A percentile compares a stretch with the other conserved stretches of the same genome.
Conservation (phyloP, 2,797 vertebrate species). For the Acipenser transmontanus region DNA sequence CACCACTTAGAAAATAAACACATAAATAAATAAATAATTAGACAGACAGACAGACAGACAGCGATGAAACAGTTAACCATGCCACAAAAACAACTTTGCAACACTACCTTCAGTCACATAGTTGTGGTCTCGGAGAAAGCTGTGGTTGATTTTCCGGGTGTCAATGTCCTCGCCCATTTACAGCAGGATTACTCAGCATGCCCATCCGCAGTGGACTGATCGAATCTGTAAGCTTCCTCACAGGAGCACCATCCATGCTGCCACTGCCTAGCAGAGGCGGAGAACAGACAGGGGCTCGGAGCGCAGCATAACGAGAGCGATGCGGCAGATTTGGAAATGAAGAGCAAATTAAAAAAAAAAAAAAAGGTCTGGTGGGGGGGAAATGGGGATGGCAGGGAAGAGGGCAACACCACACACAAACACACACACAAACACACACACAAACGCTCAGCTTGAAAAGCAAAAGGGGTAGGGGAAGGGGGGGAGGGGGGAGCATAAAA, state of each 20-base stretch:
- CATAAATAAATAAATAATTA: too few relatives aligned
- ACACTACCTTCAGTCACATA: conserved; percentile 95
- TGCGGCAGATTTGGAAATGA: conserved; percentile 29
- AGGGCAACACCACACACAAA: conserved; percentile 21
- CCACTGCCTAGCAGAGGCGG: conserved; percentile 80
- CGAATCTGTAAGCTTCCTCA: conserved; percentile 83
- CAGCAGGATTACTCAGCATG: conserved; percentile 86
- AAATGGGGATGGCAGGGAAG: conserved; percentile 20
- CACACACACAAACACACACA: conserved; percentile 25
- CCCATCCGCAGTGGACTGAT: conserved; percentile 86
- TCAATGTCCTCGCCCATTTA: conserved; percentile 98
- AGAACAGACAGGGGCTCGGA: conserved; percentile 55
- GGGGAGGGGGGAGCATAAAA: background rate
- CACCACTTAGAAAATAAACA: too few relatives aligned
- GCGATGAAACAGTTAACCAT: too few relatives aligned
- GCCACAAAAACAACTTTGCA: conserved; percentile 20
- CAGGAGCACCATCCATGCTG: conserved; percentile 93
- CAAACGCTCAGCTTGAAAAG: conserved; percentile 25
- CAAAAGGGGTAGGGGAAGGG: background rate
- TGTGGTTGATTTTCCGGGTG: conserved; percentile 94
- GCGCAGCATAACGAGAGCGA: conserved; percentile 75
- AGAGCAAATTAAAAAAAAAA: conserved; percentile 13
- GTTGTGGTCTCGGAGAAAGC: conserved; percentile 98
- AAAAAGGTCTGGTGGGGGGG: conserved; percentile 19
- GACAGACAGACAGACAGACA: too few relatives aligned